phyloP scores from a whole-genome alignment of 1,140 invertebrate species.

The Drosophila kikkawai region DNA sequence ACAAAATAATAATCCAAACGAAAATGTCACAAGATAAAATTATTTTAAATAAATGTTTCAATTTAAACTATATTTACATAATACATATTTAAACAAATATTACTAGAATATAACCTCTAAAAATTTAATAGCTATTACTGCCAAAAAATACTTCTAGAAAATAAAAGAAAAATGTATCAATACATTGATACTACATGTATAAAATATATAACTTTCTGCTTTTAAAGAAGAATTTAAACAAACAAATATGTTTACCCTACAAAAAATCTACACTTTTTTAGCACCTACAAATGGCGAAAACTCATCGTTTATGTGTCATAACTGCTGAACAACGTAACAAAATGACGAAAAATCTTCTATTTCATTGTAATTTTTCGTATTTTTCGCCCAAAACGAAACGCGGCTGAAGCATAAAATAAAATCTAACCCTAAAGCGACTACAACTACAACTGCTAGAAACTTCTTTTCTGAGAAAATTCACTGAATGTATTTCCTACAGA shows the following conservation, averaged over 20 bases:
- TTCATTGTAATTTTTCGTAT: slow-evolving; percentile 2
- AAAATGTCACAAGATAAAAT: no score
- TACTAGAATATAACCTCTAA: neutral
- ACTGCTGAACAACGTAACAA: neutral
- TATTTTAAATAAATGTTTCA: neutral
- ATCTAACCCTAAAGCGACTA: slow-evolving; percentile 13
- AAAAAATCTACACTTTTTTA: no score
- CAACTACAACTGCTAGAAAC: slow-evolving; percentile 52
- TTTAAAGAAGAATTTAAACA: neutral
- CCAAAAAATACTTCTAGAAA: neutral
- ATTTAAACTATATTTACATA: no score
- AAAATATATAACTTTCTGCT: neutral
- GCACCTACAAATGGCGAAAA: slow-evolving; percentile 4
- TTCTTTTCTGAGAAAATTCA: slow-evolving; percentile 48
- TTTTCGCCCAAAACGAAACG: slow-evolving; percentile 5
- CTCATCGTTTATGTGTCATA: slow-evolving; percentile 1
- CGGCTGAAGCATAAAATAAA: slow-evolving; percentile 19
- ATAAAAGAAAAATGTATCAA: no score
- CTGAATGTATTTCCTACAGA: slow-evolving; percentile 29
- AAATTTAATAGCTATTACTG: neutral
- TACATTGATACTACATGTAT: neutral
- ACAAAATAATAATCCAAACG: neutral
- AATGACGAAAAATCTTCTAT: neutral
- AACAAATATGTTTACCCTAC: neutral
- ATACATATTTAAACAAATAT: neutral